Base-by-base conservation (phyloP, 2,888 invertebrate genomes). In the Dastarcus helophoroides region DNA sequence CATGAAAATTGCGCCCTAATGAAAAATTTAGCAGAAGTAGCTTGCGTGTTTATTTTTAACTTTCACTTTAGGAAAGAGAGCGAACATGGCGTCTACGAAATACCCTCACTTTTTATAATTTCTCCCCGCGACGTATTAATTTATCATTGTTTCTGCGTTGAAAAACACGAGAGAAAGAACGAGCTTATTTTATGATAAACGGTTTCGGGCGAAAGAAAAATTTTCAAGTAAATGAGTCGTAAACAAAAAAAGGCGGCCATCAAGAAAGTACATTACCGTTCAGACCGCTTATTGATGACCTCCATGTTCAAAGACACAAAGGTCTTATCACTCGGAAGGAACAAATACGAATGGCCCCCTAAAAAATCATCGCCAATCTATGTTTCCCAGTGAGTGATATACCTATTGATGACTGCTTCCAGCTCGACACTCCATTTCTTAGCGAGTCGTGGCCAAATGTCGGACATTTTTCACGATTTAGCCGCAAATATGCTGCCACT, bases 211-310 rank as follows among this genome's bases (percentile, higher is more conserved):
- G 37, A 46, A 44, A 48, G 50, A 51, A 50, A 51, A 52, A 51
- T 51, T 51, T 48, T 45, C 39, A 47, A 54, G 53, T 54, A 58
- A 58, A 58, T 57, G 58, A 56, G 52, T 52, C 54, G 56, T 57
- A 55, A 56, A 57, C 56, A 56, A 57, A 57, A n/a, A 54, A 53
- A 55, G 47, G 51, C 46, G 52, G 48, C 52, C 53, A 54, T 54
- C 56, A 53, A 48, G 54, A 52, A 53, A 53, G 55, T 53, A 56
- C 56, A 56, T 56, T 56, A 58, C 54, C 47, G 53, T 53, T 53
- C 52, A 50, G 51, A 48, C 48, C 53, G 50, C 50, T 60, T 59
- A 58, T 58, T 57, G 58, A 60, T 58, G 58, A 58, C 58, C 58
- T 56, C 55, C 48, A 54, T 53, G 55, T 53, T 51, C 53, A 55